Evolutionary conservation across 1,140 invertebrate genomes (phyloP).

Genomic region (Campoletis sonorensis): DNA sequence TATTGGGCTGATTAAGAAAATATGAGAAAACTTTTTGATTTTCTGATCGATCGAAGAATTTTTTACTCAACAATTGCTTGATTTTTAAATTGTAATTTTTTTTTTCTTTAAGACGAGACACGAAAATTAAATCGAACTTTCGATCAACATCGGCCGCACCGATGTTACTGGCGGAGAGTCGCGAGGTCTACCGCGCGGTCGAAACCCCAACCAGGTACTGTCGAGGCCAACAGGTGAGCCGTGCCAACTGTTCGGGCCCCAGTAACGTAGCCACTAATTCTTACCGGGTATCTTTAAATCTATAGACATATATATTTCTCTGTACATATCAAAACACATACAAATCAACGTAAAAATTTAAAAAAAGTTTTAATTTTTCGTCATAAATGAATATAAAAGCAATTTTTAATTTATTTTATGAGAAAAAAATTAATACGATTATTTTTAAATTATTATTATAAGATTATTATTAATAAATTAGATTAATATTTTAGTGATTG

Average conservation of each 20-base stretch:
- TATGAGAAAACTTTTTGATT: background rate
- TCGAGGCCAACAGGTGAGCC: constrained; percentile 68
- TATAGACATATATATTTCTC: too few species aligned
- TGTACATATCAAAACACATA: too few species aligned
- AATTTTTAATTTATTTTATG: too few species aligned
- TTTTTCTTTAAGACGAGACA: too few species aligned
- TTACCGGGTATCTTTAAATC: constrained; percentile 2
- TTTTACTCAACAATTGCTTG: background rate
- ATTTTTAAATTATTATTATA: too few species aligned
- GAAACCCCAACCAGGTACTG: constrained; percentile 65
- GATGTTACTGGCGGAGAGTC: constrained; percentile 41
- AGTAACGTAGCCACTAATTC: constrained; percentile 60
- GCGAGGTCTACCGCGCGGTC: constrained; percentile 58
- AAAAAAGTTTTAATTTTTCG: too few species aligned
- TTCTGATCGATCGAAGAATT: background rate
- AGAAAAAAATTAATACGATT: too few species aligned
- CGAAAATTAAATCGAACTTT: background rate
- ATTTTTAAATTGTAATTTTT: background rate
- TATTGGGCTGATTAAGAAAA: background rate
- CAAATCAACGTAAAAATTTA: too few species aligned
- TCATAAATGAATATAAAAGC: too few species aligned
- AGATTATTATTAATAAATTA: too few species aligned
- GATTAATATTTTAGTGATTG: too few species aligned
- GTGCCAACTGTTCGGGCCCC: constrained; percentile 63
- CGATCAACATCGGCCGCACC: constrained; percentile 1